These are phyloP conservation scores for Gandaritis pyraliata DNA, from an alignment of 2,888 invertebrate genomes.

Conservation along the genomic window DNA sequence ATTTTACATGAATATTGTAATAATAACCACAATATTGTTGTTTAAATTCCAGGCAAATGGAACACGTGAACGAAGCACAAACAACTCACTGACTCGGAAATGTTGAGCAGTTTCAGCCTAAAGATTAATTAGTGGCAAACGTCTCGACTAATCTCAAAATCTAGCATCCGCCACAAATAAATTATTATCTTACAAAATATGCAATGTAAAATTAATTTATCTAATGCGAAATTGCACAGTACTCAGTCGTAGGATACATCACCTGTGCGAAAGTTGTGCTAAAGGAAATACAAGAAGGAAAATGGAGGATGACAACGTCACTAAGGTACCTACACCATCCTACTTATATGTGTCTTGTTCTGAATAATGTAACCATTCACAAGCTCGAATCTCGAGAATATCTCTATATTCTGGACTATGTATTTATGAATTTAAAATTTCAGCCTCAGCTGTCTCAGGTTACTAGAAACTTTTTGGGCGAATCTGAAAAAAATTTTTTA, in stretches of 20 bases:
- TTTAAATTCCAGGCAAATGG: slow-evolving; percentile 46
- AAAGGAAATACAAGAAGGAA: slow-evolving; percentile 37
- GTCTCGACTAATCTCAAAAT: slow-evolving; percentile 74
- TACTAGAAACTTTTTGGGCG: too few relatives aligned
- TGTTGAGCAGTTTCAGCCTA: slow-evolving; percentile 61
- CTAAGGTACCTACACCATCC: slow-evolving; percentile 51
- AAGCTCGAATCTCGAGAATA: too few relatives aligned
- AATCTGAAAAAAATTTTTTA: too few relatives aligned
- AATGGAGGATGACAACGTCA: slow-evolving; percentile 57
- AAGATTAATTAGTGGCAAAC: slow-evolving; percentile 78
- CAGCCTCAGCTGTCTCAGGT: too few relatives aligned
- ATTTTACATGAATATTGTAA: not conserved
- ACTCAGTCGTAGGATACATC: slow-evolving; percentile 62
- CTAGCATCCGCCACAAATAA: slow-evolving; percentile 75
- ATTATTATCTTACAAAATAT: slow-evolving; percentile 73
- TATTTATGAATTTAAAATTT: too few relatives aligned
- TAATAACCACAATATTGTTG: slow-evolving; percentile 9
- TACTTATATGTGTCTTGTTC: too few relatives aligned
- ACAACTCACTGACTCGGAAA: slow-evolving; percentile 70
- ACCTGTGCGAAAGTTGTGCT: slow-evolving; percentile 51
- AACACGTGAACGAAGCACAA: slow-evolving; percentile 59
- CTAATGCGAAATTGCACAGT: slow-evolving; percentile 59
- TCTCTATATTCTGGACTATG: too few relatives aligned
- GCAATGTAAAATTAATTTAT: slow-evolving; percentile 71
- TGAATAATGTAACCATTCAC: too few relatives aligned